Percentiles rank a stretch among this genome's conserved stretches.
Evolutionary conservation across 2,888 invertebrate genomes (phyloP).

Genomic region (Phytoseiulus persimilis): DNA sequence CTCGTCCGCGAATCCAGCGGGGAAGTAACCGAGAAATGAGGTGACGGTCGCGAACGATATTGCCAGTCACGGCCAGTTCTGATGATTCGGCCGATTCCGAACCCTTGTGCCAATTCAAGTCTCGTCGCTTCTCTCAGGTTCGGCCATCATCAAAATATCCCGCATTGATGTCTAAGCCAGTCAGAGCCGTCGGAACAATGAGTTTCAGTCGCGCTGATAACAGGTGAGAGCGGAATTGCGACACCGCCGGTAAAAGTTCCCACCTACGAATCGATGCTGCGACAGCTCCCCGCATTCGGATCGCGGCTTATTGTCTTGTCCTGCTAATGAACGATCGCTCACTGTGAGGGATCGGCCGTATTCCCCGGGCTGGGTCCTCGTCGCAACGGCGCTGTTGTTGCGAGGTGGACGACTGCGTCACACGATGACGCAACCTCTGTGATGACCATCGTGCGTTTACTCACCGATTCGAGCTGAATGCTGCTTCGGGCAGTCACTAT

Average conservation of each 20-base stretch:
- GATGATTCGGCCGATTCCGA: background rate
- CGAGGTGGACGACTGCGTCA: background rate
- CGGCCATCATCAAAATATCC: background rate
- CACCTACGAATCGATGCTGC: too few relatives aligned
- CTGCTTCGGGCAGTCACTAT: constrained; percentile 74
- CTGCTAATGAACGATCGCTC: too few relatives aligned
- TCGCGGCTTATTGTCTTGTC: too few relatives aligned
- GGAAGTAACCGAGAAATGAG: too few relatives aligned
- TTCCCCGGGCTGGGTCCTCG: background rate
- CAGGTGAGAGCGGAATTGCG: too few relatives aligned
- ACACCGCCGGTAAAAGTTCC: too few relatives aligned
- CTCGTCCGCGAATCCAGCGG: too few relatives aligned
- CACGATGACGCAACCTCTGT: background rate
- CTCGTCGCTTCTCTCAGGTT: background rate
- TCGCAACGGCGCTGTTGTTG: background rate
- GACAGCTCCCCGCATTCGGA: too few relatives aligned
- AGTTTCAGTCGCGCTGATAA: too few relatives aligned
- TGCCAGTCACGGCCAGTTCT: background rate
- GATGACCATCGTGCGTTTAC: background rate
- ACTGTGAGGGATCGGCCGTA: too few relatives aligned
- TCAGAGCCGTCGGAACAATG: too few relatives aligned
- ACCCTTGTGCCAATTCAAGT: too few relatives aligned
- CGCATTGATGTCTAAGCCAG: background rate
- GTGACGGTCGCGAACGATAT: background rate
- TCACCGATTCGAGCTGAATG: constrained; percentile 55